These are phyloP conservation scores for Phycodurus eques DNA, from an alignment of 2,113 vertebrate genomes.

Conservation along the genomic window DNA sequence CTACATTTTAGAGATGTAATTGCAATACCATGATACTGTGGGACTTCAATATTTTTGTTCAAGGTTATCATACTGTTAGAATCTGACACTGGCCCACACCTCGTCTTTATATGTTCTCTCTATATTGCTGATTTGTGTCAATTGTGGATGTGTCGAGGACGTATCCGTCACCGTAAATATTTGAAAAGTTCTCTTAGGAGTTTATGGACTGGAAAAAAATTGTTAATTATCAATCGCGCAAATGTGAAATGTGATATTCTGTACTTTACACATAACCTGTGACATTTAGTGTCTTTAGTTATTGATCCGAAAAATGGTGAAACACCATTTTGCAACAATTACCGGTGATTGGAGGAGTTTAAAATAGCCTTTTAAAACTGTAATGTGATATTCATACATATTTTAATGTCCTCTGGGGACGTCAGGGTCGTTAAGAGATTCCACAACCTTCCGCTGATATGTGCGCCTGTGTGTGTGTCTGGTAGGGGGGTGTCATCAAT, in stretches of 20 bases:
- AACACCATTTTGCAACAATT: constrained; percentile 4
- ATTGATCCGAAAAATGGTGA: neutral
- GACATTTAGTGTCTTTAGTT: neutral
- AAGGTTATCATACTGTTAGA: no score
- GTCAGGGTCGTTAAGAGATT: constrained; percentile 18
- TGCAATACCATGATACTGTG: no score
- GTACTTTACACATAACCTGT: neutral
- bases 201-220: neutral
- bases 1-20: no score
- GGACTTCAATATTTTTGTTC: no score
- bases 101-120: no score
- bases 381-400: constrained; percentile 19
- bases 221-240: neutral
- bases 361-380: constrained; percentile 1
- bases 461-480: constrained; percentile 2
- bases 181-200: neutral
- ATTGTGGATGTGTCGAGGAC: no score
- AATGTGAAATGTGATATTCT: neutral
- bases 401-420: constrained; percentile 20
- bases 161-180: neutral
- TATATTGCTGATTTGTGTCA: no score
- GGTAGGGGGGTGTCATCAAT: constrained; percentile 79
- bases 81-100: no score
- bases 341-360: neutral
- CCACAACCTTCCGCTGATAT: constrained; percentile 12